Evolutionary conservation across 2,797 vertebrate genomes (phyloP), one percentile per base, ranked within the genome.

Genomic region (Gila robusta): DNA sequence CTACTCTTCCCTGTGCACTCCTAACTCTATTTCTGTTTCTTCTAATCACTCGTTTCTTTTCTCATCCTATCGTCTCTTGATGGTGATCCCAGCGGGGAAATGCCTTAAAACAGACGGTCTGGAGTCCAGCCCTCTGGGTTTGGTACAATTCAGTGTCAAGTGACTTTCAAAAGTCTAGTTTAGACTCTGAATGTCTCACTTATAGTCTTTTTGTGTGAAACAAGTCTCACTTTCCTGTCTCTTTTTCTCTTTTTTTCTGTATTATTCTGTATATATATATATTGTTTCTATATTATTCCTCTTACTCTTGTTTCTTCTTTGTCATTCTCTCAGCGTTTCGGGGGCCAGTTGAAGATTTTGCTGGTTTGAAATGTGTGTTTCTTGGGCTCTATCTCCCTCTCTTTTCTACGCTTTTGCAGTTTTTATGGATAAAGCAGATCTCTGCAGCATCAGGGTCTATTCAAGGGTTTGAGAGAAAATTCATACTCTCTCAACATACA

Each of bases 351-450:
- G 93, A 93, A 86, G 94, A 95, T 87, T 92, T 95, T 74, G 91
- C 93, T 89, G 95, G 94, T 96, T 96, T 96, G 95, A 96, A 96
- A 96, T 91, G 95, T 96, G 94, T 95, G 95, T 96, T 90, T 93
- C 91, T 88, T 84, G 91, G 87, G 67, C 88, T 91, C 70, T 90
- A 81, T 90, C 88, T 93, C 90, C 90, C 90, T 91, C 90, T 91
- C 84, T 89, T 88, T 81, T 37, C 44, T 70, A 44, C 87, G 85
- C 89, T 89, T 87, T 90, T 82, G 90, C 93, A 89, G 91, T 92
- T 93, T 91, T 91, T 71, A 90, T 92, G 85, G 66, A 81, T 82
- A 81, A 90, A 79, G 62, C 70, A 86, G 84, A 90, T 92, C 89
- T 91, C 87, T 94, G 91, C 93, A 92, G 92, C 92, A 92, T 89